Percentiles rank a stretch among this genome's conserved stretches.
These are phyloP conservation scores for Ochotona curzoniae DNA, from an alignment of 2,113 vertebrate species.

Conservation along the genomic window DNA sequence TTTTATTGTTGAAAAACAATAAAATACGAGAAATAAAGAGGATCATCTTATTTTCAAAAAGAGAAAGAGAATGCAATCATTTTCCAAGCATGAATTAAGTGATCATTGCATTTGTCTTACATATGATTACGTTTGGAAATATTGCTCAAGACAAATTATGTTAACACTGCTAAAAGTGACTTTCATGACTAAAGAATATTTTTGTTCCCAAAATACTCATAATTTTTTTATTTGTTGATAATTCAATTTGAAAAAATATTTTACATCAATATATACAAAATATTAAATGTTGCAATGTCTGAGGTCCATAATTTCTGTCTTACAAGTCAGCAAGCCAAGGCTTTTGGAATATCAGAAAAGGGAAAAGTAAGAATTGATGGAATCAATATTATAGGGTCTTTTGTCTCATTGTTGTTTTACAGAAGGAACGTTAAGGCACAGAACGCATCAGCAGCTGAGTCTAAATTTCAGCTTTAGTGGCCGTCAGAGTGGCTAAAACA, in stretches of 20 bases:
- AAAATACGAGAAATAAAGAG: neutral
- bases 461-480: neutral
- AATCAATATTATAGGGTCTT: neutral
- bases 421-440: neutral
- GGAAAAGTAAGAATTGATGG: too few relatives aligned
- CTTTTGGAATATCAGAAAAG: neutral
- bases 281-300: neutral
- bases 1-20: conserved; percentile 47
- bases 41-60: conserved; percentile 16
- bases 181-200: neutral
- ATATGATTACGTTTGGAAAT: conserved; percentile 6
- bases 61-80: neutral
- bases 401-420: neutral
- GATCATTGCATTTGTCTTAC: neutral
- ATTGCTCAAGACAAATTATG: neutral
- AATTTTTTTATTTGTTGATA: neutral
- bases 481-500: too few relatives aligned
- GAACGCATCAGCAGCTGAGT: neutral
- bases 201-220: neutral
- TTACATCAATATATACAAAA: neutral
- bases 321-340: neutral
- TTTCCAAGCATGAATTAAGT: neutral
- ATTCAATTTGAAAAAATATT: neutral
- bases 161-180: neutral
- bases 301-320: neutral